Base-by-base conservation (phyloP, 2,888 invertebrate genomes). In the Timema podura region DNA sequence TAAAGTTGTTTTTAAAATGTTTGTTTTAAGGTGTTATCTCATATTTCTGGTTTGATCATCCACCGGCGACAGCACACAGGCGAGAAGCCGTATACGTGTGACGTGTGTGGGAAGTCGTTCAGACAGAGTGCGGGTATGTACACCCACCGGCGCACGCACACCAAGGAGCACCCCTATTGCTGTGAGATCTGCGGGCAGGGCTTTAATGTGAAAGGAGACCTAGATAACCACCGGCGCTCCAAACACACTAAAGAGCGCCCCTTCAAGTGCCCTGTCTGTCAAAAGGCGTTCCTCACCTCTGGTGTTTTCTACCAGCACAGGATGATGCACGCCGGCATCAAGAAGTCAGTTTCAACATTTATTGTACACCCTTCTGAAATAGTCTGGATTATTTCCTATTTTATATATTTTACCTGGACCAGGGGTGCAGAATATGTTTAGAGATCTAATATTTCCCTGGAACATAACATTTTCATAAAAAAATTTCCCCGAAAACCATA, bases 211-310 rank as follows among this genome's bases (percentile, higher is more conserved):
- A 69, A 69, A 65, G 69, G 69, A 9, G 69, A 69, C 16, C 51
- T 69, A 6, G 64, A 69, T 44, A 69, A 69, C 44, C 69, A 69
- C 47, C 65, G 65, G 2, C 69, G 69, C n/a, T 64, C 69, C 16
- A 69, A 69, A 16, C 69, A 69, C n/a, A 69, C 69, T 30, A 69
- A 69, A 45, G 69, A 69, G 11, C 65, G 69, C 7, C 69, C 69
- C 3, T 69, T 69, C 57, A 47, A 57, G 13, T 69, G 69, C 48
- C 54, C 65, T 46, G 65, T 65, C 6, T 69, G 69, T 13, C 65
- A 57, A 6, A 69, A 69, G 45, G 54, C 69, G n/a, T 69, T 69
- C 47, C 57, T 69, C 9, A 69, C 69, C 15, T 65, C 65, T 51
- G 47, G 65, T 47, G 69, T 69, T n/a, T 69, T 46, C 13, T 69